A percentile compares a stretch with the other conserved stretches of the same genome.
phyloP scores from a whole-genome alignment of 2,797 vertebrate species.

The Fistularia tabacaria region DNA sequence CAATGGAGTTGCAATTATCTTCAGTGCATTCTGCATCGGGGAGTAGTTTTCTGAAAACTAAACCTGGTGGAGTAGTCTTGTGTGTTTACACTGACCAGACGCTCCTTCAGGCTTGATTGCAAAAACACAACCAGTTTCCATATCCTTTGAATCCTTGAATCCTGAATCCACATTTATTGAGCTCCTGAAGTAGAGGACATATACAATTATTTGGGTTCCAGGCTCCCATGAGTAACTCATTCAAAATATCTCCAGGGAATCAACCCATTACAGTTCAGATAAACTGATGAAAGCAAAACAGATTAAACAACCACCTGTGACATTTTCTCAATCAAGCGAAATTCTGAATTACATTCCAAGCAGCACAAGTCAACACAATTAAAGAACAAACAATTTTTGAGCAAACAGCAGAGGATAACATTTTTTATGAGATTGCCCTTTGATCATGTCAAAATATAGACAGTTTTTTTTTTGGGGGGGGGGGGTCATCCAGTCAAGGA shows the following conservation, averaged over 20 bases:
- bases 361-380: neutral
- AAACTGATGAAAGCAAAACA: conserved; percentile 11
- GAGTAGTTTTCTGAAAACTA: conserved; percentile 39
- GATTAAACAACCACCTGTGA: conserved; percentile 26
- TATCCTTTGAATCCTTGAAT: conserved; percentile 24
- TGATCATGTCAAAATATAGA: conserved; percentile 53
- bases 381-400: conserved; percentile 8
- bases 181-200: conserved; percentile 7
- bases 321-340: conserved; percentile 41
- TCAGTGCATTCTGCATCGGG: conserved; percentile 22
- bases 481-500: conserved; percentile 41
- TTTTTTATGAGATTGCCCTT: conserved; percentile 45
- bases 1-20: conserved; percentile 22
- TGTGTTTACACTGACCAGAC: conserved; percentile 37
- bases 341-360: conserved; percentile 41
- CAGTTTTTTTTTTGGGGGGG: conserved; percentile 48
- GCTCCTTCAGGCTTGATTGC: conserved; percentile 26
- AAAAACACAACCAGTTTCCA: conserved; percentile 50
- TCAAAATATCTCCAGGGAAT: conserved; percentile 28
- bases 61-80: conserved; percentile 44
- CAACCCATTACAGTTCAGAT: conserved; percentile 55
- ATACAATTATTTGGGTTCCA: conserved; percentile 5
- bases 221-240: conserved; percentile 15
- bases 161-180: conserved; percentile 20
- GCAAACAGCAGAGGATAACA: conserved; percentile 14